A percentile compares a stretch with the other conserved stretches of the same genome.
These are phyloP conservation scores for Montifringilla adamsi DNA, from an alignment of 2,113 vertebrate genomes.

Conservation along the genomic window DNA sequence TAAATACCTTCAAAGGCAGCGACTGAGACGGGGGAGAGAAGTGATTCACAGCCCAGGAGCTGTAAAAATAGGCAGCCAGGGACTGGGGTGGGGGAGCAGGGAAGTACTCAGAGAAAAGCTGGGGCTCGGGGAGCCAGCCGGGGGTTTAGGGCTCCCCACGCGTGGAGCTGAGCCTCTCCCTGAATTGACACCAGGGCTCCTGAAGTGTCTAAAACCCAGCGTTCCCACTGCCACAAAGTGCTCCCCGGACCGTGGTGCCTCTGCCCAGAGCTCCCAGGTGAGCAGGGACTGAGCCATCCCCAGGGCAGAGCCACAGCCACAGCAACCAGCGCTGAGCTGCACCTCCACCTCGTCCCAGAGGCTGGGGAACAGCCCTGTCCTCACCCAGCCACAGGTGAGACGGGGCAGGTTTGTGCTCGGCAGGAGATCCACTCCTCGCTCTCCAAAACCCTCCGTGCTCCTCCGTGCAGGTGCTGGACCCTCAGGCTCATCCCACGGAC, in stretches of 20 bases:
- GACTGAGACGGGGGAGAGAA: background rate
- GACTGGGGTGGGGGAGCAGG: background rate
- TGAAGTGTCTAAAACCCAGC: background rate
- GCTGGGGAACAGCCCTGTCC: rapidly evolving
- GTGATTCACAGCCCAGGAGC: conserved; percentile 19
- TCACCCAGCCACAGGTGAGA: background rate
- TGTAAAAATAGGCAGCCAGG: background rate
- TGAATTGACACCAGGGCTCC: rapidly evolving
- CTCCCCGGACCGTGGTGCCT: rapidly evolving
- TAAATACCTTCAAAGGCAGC: conserved; percentile 57
- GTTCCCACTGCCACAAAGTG: rapidly evolving
- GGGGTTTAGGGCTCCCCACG: rapidly evolving
- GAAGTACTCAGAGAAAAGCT: background rate
- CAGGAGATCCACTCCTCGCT: background rate
- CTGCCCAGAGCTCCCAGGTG: rapidly evolving
- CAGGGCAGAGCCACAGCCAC: rapidly evolving
- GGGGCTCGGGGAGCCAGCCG: rapidly evolving
- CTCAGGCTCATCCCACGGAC: rapidly evolving
- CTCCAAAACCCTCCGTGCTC: background rate
- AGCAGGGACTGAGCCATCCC: background rate
- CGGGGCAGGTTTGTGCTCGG: background rate
- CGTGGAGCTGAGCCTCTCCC: background rate
- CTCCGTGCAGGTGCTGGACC: rapidly evolving
- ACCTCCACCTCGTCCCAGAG: rapidly evolving
- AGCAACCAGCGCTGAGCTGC: rapidly evolving